Evolutionary conservation across 2,888 invertebrate species (phyloP), one percentile per base, ranked within the genome.

Genomic region (Pyrrhia umbra): DNA sequence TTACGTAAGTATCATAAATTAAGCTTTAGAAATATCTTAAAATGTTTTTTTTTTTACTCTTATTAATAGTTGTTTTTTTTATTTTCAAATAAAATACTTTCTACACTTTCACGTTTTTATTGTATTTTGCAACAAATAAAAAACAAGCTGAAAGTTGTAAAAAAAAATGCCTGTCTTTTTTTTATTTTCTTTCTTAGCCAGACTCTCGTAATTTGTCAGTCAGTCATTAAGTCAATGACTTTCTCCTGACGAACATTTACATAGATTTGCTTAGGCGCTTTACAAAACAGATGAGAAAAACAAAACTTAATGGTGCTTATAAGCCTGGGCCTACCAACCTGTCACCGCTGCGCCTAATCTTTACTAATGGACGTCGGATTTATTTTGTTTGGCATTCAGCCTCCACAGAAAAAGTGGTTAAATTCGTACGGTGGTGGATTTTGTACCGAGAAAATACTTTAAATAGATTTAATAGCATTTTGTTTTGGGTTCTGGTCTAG

Each of bases 281-380:
- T 43, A 51, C 30, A 51, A 30, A 18, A 23, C 18, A 23, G n/a
- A 58, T 23, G n/a, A 46, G 15, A 51, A 57, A 54, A 58, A 57
- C 9, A 20, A 34, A 42, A 46, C 39, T 66, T 49, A 77, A 77
- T 71, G 72, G 57, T 27, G 37, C 43, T 55, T 49, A 39, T 39
- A 50, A 54, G 25, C 37, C 30, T 37, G 45, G 61, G 43, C 47
- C 54, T 37, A 9, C 54, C 54, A 25, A 61, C 57, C 66, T 74
- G 77, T 66, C 77, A 50, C 47, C 47, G 63, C 25, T 68, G 25
- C n/a, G 43, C 57, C 54, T 75, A 75, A 75, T 72, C 73, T 60
- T 61, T 55, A 72, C 63, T 63, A 75, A 75, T 75, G 67, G 77
- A 57, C 39, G 42, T 45, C 58, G 68, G 63, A 58, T 60, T 77